A percentile compares a stretch with the other conserved stretches of the same genome.
These are phyloP conservation scores for Arctopsyche grandis DNA, from an alignment of 1,140 invertebrate genomes.

Conservation along the genomic window DNA sequence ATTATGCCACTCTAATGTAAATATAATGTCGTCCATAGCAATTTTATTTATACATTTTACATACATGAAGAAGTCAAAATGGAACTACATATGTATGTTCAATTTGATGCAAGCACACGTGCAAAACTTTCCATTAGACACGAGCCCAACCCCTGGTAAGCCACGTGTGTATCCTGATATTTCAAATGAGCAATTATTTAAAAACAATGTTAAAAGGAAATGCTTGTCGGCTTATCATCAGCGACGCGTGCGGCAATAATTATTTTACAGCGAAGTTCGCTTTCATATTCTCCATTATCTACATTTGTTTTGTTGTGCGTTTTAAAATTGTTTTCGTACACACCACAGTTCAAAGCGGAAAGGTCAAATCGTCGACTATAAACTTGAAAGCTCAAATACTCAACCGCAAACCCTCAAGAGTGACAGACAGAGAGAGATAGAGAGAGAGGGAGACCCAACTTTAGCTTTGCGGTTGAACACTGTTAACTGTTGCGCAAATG, in stretches of 20 bases:
- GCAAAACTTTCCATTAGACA: conserved; percentile 36
- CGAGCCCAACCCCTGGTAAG: conserved; percentile 31
- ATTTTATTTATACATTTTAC: too few species aligned
- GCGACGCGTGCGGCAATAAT: conserved; percentile 31
- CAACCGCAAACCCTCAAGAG: conserved; percentile 9
- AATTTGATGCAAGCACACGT: conserved; percentile 33
- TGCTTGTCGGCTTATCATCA: conserved; percentile 33
- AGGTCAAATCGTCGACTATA: not conserved
- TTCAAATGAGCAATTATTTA: conserved; percentile 11
- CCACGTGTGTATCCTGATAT: conserved; percentile 2
- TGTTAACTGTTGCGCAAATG: conserved; percentile 6
- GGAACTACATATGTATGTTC: too few species aligned
- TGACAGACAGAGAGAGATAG: too few species aligned
- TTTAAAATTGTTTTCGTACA: not conserved
- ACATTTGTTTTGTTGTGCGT: not conserved
- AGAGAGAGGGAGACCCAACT: too few species aligned
- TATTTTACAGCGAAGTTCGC: not conserved
- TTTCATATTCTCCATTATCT: not conserved
- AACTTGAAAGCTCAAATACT: not conserved
- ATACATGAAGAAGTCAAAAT: too few species aligned
- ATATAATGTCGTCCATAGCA: too few species aligned
- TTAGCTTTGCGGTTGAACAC: conserved; percentile 4
- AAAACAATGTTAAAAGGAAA: conserved; percentile 42
- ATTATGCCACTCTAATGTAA: too few species aligned
- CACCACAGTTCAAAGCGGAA: not conserved